Evolutionary conservation across 2,888 invertebrate genomes (phyloP).

Genomic region (Poecilus cupreus): DNA sequence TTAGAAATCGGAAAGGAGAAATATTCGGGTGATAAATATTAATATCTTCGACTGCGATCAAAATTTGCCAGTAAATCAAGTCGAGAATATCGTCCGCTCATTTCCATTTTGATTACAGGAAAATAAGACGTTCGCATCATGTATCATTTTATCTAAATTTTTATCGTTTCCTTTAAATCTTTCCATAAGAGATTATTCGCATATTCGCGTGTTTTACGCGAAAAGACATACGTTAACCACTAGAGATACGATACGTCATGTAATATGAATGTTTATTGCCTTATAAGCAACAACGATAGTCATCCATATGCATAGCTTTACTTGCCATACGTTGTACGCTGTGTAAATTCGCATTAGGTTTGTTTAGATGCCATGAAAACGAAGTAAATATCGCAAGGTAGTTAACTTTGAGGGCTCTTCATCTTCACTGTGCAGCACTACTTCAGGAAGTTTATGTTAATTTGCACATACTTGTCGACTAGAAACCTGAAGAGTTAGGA

Average conservation of each 20-base stretch:
- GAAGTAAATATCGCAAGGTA: conserved; percentile 27
- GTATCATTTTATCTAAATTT: conserved; percentile 49
- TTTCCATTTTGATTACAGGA: conserved; percentile 43
- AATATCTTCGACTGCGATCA: background rate
- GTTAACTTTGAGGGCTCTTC: background rate
- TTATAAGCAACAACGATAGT: conserved; percentile 45
- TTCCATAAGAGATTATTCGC: conserved; percentile 21
- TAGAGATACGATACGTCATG: conserved; percentile 48
- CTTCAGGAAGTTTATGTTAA: background rate
- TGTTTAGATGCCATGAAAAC: conserved; percentile 47
- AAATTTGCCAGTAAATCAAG: conserved; percentile 36
- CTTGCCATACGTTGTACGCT: conserved; percentile 21
- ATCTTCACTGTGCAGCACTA: conserved; percentile 1
- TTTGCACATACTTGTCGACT: background rate
- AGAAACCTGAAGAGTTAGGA: conserved; percentile 7
- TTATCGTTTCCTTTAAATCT: conserved; percentile 48
- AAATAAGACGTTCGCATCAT: conserved; percentile 41
- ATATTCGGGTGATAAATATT: conserved; percentile 24
- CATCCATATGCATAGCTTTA: conserved; percentile 52
- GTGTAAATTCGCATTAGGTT: conserved; percentile 52
- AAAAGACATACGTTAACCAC: conserved; percentile 45
- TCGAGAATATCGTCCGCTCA: background rate
- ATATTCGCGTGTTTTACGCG: conserved; percentile 34
- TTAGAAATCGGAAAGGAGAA: background rate
- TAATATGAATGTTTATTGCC: conserved; percentile 58